Percentiles rank a stretch among this genome's conserved stretches.
Evolutionary conservation across 1,140 invertebrate species (phyloP).

Genomic region (Sesamia nonagrioides): DNA sequence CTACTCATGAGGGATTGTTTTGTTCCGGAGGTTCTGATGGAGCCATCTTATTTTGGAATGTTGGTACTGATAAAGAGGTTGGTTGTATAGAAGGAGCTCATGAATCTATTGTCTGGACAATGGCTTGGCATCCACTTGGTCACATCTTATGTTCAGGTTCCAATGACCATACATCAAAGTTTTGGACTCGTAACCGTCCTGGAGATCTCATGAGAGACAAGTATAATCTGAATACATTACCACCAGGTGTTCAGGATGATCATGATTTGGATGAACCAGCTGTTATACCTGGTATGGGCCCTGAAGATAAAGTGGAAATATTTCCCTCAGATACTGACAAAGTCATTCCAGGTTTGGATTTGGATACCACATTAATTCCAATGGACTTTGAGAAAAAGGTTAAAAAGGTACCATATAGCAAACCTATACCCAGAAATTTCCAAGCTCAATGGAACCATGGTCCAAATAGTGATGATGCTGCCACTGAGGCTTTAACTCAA

Average conservation of each 20-base stretch:
- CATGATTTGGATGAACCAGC: slow-evolving; percentile 91
- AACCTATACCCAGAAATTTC: slow-evolving; percentile 98
- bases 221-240: slow-evolving; percentile 98
- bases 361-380: slow-evolving; percentile 90
- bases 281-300: slow-evolving; percentile 97
- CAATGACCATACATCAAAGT: slow-evolving; percentile 99
- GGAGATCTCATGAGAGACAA: slow-evolving; percentile 99
- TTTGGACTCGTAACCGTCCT: slow-evolving; percentile 99
- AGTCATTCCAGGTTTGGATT: slow-evolving; percentile 95
- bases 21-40: slow-evolving; percentile 99
- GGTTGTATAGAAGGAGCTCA: slow-evolving; percentile 99
- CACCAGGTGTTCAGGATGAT: slow-evolving; percentile 89
- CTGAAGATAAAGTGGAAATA: slow-evolving; percentile 95
- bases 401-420: slow-evolving; percentile 97
- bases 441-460: slow-evolving; percentile 97
- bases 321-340: slow-evolving; percentile 88
- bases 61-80: slow-evolving; percentile 99
- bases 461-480: slow-evolving; percentile 87
- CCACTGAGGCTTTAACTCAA: slow-evolving; percentile 90
- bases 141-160: slow-evolving; percentile 99
- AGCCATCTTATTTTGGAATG: slow-evolving; percentile 99
- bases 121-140: slow-evolving; percentile 99
- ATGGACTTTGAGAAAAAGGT: slow-evolving; percentile 91
- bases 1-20: slow-evolving; percentile 98
- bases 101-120: slow-evolving; percentile 99